Conservation (phyloP, 2,888 invertebrate species). For the Mythimna pallens region DNA sequence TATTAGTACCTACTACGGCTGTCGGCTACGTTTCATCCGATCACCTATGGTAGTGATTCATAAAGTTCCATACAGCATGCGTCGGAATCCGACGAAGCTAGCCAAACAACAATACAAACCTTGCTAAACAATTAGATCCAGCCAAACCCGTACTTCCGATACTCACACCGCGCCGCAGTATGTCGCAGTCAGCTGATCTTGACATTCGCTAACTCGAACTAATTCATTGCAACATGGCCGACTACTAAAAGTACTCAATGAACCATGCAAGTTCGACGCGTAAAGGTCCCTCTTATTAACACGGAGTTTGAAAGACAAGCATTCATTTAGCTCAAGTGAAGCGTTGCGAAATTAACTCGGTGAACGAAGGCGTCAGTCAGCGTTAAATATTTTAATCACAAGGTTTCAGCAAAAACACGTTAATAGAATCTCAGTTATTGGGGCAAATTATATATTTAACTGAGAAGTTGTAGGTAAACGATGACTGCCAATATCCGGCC, state of each 20-base stretch:
- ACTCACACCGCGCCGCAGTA: conserved; percentile 23
- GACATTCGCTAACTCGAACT: conserved; percentile 74
- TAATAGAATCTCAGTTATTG: not conserved
- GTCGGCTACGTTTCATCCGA: not conserved
- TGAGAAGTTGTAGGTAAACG: not conserved
- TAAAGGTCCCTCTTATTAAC: conserved; percentile 82
- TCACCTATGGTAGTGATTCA: not conserved
- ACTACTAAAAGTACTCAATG: conserved; percentile 64
- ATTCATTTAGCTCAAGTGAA: conserved; percentile 60
- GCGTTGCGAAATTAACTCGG: conserved; percentile 63
- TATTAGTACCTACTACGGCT: no score
- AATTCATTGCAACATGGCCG: conserved; percentile 71
- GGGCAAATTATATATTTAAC: not conserved
- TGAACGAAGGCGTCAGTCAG: conserved; percentile 43
- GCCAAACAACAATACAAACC: conserved; percentile 42
- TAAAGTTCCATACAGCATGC: not conserved
- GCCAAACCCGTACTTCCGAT: conserved; percentile 54
- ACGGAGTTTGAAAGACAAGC: conserved; percentile 55
- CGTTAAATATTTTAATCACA: conserved; percentile 40
- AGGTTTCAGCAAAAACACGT: conserved; percentile 38
- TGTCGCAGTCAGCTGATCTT: conserved; percentile 66
- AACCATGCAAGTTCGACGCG: conserved; percentile 64
- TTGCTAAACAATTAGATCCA: conserved; percentile 43
- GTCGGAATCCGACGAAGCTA: conserved; percentile 11
- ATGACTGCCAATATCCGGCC: no score